These are phyloP conservation scores for Lasioglossum baleicum DNA, from an alignment of 1,140 invertebrate species.

Conservation along the genomic window DNA sequence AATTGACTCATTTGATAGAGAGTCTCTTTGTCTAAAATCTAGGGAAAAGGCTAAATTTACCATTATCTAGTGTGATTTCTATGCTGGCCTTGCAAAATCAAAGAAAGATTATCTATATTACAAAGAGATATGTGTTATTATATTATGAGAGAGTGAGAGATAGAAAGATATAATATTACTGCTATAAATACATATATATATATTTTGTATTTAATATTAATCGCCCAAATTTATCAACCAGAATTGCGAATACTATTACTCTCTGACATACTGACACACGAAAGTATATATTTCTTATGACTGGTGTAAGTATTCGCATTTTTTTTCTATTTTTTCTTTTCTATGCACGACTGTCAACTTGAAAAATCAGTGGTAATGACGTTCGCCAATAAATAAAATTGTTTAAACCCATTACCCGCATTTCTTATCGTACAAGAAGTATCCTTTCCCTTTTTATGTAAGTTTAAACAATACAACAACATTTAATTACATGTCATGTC, in stretches of 20 bases:
- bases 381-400: conserved; percentile 65
- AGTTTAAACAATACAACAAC: no score
- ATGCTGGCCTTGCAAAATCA: conserved; percentile 78
- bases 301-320: conserved; percentile 69
- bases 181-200: conserved; percentile 67
- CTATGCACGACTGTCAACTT: conserved; percentile 70
- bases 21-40: conserved; percentile 64
- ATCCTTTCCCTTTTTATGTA: no score
- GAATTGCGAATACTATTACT: conserved; percentile 69
- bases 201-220: conserved; percentile 78
- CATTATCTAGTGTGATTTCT: conserved; percentile 77
- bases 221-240: conserved; percentile 68
- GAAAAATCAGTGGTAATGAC: conserved; percentile 65
- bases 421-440: not conserved
- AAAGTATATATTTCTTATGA: conserved; percentile 70
- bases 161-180: conserved; percentile 56
- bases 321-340: conserved; percentile 58
- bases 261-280: conserved; percentile 66
- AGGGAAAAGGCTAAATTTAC: conserved; percentile 67
- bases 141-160: conserved; percentile 66
- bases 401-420: conserved; percentile 29
- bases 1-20: conserved; percentile 45
- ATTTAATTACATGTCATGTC: no score
- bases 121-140: conserved; percentile 70
- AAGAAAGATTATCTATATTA: conserved; percentile 73